Evolutionary conservation across 2,113 vertebrate genomes (phyloP), one percentile per base, ranked within the genome.

Genomic region (Chionomys nivalis): DNA sequence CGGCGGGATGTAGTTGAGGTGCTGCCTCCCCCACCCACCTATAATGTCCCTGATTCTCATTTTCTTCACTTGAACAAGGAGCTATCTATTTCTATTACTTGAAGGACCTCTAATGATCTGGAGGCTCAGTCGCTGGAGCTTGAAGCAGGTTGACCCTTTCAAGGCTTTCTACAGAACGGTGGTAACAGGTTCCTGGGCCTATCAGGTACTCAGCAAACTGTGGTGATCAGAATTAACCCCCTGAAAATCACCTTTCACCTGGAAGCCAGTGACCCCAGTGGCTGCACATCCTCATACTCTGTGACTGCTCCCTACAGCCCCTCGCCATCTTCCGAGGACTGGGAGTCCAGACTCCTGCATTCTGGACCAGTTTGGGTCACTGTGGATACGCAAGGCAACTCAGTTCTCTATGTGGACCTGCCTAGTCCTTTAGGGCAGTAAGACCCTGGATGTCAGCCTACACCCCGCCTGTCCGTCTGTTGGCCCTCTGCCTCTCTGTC

Each of bases 81-180:
- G 13, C 47, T 3, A 0, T 42, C 24, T 39, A 14, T 9, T n/a
- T 5, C 33, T 23, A n/a, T 58, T n/a, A 14, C 24, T 7, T 81
- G 52, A 24, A 58, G 78, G 23, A 58, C 36, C 55, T 58, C 13
- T 63, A 63, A 42, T 61, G 55, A 61, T 28, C n/a, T 61, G 13
- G n/a, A 39, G 24, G 81, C 81, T 83, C 55, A 39, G 5, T 61
- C n/a, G 42, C 23, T 28, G 55, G 42, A 28, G 81, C 81, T 28
- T 63, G 55, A 28, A 42, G 7, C n/a, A 42, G n/a, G 13, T 13
- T 83, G 81, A 82, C 26, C 92, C 24, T 39, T 66, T 4, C 77
- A n/a, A 89, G 72, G 55, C 65, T 96, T 87, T 79, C 85, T 89
- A 85, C 36, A 87, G 58, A 91, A 77, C 58, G 73, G 11, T 42